Evolutionary conservation across 2,888 invertebrate species (phyloP), one percentile per base, ranked within the genome.

Genomic region (Brachylomia viminalis): DNA sequence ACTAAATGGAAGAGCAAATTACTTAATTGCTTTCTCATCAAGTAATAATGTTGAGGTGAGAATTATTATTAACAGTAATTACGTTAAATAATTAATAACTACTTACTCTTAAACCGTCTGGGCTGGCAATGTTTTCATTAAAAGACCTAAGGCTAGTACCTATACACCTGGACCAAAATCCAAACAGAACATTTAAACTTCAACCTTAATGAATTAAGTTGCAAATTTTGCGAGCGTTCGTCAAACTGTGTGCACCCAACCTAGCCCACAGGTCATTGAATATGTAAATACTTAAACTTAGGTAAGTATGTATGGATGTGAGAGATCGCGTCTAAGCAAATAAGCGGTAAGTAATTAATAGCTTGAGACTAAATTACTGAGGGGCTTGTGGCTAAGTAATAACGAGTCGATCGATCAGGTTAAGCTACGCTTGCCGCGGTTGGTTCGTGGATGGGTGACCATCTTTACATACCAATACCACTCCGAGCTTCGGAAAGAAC

Each of bases 241-340:
- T 54, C 65, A 71, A 70, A 66, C 47, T 52, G 70, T 79, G 73
- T 69, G 56, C 54, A 65, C 49, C 80, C 56, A 73, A 71, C 86
- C 80, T 79, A 38, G 68, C 65, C 74, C 85, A 68, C 71, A 72
- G 83, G 81, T 86, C 88, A 83, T 88, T 92, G 89, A 92, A 91
- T 91, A 91, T 91, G 89, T 89, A 90, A 89, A 90, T 89, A 90
- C 86, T 86, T 79, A 47, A 84, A 77, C 82, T 82, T 77, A 76
- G 77, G 72, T 65, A 76, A 79, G 72, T 65, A 70, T 59, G 33
- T 82, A 59, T 77, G 61, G 30, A 65, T 47, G 49, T 65, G 73
- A 69, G 67, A 69, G 56, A 70, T 77, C 45, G 38, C 38, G 72
- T 67, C 72, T 81, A 85, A 81, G 77, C 61, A 77, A 80, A 79